phyloP scores from a whole-genome alignment of 1,140 invertebrate species.

The Ylistrum balloti region DNA sequence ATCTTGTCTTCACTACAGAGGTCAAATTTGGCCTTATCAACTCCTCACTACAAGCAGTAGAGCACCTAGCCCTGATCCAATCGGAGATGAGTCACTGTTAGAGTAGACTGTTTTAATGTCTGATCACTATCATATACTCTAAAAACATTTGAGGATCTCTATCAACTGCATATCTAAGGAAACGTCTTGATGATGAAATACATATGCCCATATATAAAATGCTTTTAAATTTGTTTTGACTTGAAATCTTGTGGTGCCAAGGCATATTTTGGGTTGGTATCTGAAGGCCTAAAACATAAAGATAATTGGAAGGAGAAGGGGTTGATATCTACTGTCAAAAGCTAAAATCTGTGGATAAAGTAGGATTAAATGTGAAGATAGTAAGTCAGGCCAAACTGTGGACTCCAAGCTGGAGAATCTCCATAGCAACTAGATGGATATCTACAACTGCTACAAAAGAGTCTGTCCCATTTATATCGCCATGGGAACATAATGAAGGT shows the following conservation, averaged over 20 bases:
- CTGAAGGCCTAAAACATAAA: background rate
- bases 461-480: background rate
- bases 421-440: slow-evolving; percentile 21
- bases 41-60: background rate
- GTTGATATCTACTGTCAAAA: slow-evolving; percentile 35
- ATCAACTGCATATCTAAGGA: background rate
- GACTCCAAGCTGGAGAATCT: background rate
- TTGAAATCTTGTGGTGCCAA: background rate
- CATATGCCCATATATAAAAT: slow-evolving; percentile 40
- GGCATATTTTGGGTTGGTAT: background rate
- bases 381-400: background rate
- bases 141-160: slow-evolving; percentile 34
- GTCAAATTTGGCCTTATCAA: slow-evolving; percentile 25
- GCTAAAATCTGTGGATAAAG: slow-evolving; percentile 1
- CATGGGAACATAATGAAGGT: slow-evolving; percentile 6
- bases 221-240: slow-evolving; percentile 36
- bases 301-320: slow-evolving; percentile 11
- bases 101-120: slow-evolving; percentile 34
- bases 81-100: background rate
- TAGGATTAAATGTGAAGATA: slow-evolving; percentile 19
- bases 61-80: slow-evolving; percentile 18
- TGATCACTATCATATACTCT: background rate
- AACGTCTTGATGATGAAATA: slow-evolving; percentile 29
- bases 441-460: slow-evolving; percentile 23
- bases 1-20: slow-evolving; percentile 31